Evolutionary conservation across 92 coral and sea anemone genomes (phyloP).

Genomic region (Heliopora coerulea): DNA sequence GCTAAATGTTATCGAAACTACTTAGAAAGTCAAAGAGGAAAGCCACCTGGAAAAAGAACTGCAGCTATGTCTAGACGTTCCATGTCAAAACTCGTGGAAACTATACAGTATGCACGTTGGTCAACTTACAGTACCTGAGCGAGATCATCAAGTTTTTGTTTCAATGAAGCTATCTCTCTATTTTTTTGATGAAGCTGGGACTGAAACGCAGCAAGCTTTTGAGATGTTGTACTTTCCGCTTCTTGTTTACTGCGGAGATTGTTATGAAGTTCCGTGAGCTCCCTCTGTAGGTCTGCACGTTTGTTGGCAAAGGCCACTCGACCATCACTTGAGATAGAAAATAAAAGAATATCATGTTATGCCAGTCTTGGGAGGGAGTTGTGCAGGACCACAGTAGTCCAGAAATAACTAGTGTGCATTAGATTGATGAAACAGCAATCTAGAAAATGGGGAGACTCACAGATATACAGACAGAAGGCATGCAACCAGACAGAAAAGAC

Average conservation of each 20-base stretch:
- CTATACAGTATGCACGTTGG: too few relatives aligned
- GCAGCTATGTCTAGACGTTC: too few relatives aligned
- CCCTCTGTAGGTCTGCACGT: constrained; percentile 57
- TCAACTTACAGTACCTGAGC: too few relatives aligned
- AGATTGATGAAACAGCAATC: neutral
- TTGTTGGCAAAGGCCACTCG: neutral
- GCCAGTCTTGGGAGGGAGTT: too few relatives aligned
- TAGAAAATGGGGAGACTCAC: neutral
- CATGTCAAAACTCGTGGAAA: too few relatives aligned
- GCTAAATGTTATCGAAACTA: too few relatives aligned
- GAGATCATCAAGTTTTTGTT: neutral
- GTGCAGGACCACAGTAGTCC: too few relatives aligned
- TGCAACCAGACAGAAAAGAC: neutral
- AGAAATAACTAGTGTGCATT: too few relatives aligned
- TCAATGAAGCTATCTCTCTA: constrained; percentile 67
- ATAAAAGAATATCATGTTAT: too few relatives aligned
- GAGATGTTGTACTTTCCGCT: constrained; percentile 66
- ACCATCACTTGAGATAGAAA: neutral
- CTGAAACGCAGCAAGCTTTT: constrained; percentile 77
- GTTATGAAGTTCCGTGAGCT: constrained; percentile 66
- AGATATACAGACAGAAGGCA: constrained; percentile 1
- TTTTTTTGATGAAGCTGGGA: constrained; percentile 81
- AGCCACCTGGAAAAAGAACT: too few relatives aligned
- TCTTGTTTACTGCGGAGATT: constrained; percentile 73
- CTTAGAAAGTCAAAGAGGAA: too few relatives aligned